Base-by-base conservation (phyloP, 1,140 invertebrate species). In the Globodera ellingtonae region DNA sequence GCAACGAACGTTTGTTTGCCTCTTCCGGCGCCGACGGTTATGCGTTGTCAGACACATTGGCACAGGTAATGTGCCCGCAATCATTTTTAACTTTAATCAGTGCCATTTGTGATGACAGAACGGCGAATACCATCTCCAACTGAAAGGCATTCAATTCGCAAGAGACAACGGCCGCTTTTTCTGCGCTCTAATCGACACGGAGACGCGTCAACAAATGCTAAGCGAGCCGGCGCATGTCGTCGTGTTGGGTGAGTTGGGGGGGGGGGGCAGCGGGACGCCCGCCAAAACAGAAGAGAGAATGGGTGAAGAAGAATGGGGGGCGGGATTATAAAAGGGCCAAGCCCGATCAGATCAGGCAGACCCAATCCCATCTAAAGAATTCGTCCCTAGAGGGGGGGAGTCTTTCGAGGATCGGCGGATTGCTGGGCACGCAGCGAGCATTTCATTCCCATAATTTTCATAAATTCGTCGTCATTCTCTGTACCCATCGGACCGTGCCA, bases 131-230 rank as follows among this genome's bases (percentile, higher is more conserved):
- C 79, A 84, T 79, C 66, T 84, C n/a, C 77, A 77, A 21, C 47
- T 84, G n/a, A 69, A 75, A 21, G 47, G 44, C 46, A 81, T 84
- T 21, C 62, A 75, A 35, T 84, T 84, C 67, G 83, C 52, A 24
- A 44, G 78, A 62, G 82, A 84, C 46, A 84, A 84, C 77, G 82
- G 82, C n/a, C 70, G 82, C 44, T 84, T 84, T 67, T 84, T 84
- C 67, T 84, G 82, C 72, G 73, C 24, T 46, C 52, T 84, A 15
- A 35, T 83, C 46, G 82, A 84, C 72, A 59, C 62, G 7, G 77
- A 80, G 67, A 70, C 69, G 50, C 70, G 83, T 8, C 52, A 82
- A 8, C 82, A 84, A 78, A 46, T 62, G 21, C n/a, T 72, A 24
- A 84, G 82, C 79, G 76, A 56, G n/a, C 82, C 82, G 46, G 82